A percentile compares a stretch with the other conserved stretches of the same genome.
Conservation (phyloP, 2,888 invertebrate genomes). For the Apamea sordens region DNA sequence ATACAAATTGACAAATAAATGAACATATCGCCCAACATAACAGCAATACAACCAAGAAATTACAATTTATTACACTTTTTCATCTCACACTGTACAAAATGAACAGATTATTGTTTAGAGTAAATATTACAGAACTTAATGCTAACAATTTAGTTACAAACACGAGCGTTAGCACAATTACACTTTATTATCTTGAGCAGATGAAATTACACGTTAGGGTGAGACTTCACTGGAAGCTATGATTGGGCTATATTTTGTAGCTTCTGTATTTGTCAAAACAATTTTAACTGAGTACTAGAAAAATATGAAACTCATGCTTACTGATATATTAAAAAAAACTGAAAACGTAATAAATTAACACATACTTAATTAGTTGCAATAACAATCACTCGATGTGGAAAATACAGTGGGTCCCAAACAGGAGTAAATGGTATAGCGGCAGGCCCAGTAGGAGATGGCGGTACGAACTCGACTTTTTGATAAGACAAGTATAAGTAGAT, state of each 20-base stretch:
- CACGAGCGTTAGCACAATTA: conserved; percentile 58
- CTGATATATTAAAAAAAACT: too few relatives aligned
- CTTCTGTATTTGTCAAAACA: not conserved
- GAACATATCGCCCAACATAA: not conserved
- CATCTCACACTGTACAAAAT: conserved; percentile 11
- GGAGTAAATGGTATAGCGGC: not conserved
- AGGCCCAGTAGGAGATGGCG: not conserved
- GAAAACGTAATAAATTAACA: not conserved
- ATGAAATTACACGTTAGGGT: conserved; percentile 43
- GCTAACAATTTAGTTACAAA: conserved; percentile 52
- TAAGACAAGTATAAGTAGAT: too few relatives aligned
- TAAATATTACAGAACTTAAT: conserved; percentile 50
- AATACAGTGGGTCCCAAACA: not conserved
- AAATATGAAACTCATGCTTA: not conserved
- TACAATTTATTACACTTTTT: conserved; percentile 1
- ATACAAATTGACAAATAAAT: not conserved
- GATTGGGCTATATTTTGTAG: not conserved
- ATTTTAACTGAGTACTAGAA: not conserved
- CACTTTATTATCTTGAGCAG: conserved; percentile 63
- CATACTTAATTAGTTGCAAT: not conserved
- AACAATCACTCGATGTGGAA: not conserved
- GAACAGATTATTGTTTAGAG: conserved; percentile 26
- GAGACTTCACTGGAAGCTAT: conserved; percentile 42
- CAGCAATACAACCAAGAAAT: conserved; percentile 2
- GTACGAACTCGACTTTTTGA: too few relatives aligned